These are phyloP conservation scores for Aurelia sp. DNA, from an alignment of 30 jellyfish, hydroid and myxozoan genomes.

Conservation along the genomic window DNA sequence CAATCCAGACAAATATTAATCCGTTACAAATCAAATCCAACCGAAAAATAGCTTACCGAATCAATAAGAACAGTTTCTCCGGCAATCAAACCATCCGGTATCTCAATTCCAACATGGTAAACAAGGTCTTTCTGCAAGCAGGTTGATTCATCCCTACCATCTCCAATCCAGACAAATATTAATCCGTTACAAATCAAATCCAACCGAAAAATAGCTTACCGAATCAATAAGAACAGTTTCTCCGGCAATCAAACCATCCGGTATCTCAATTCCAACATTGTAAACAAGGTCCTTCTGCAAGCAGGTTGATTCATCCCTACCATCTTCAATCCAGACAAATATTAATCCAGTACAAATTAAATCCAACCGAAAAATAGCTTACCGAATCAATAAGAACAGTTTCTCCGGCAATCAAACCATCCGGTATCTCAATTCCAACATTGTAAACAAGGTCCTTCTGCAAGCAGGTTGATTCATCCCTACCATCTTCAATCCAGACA, in stretches of 20 bases:
- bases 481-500: no score
- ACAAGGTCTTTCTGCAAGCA: conserved; percentile 87
- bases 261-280: conserved; percentile 71
- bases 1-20: no score
- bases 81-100: conserved; percentile 62
- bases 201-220: conserved; percentile 46
- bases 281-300: conserved; percentile 83
- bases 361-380: conserved; percentile 3
- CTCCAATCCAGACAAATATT: no score
- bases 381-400: conserved; percentile 89
- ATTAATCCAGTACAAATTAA: no score
- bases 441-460: conserved; percentile 86
- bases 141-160: conserved; percentile 15
- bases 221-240: conserved; percentile 87
- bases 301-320: conserved; percentile 49
- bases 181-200: no score
- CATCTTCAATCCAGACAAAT: no score
- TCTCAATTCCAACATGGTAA: conserved; percentile 75
- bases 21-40: no score
- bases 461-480: conserved; percentile 66
- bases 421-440: conserved; percentile 69
- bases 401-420: conserved; percentile 61
- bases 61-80: conserved; percentile 80
- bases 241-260: conserved; percentile 61
- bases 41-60: conserved; percentile 71